These are phyloP conservation scores for Hormiphora californensis DNA, from an alignment of 37 sponge, comb jelly and placozoan genomes.

Conservation along the genomic window DNA sequence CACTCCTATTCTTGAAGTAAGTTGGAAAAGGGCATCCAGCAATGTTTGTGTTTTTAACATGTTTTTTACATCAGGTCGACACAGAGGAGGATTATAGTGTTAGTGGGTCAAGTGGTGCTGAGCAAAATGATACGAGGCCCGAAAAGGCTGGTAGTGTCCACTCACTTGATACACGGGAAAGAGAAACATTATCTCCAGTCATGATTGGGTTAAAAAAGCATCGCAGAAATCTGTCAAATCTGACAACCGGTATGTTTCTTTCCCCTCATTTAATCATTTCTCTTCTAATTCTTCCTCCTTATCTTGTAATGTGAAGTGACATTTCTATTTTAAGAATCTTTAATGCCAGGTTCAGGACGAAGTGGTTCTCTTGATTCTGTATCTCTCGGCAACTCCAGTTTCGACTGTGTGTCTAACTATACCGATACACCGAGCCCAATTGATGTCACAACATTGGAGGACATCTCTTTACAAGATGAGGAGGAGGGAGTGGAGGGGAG, in stretches of 20 bases:
- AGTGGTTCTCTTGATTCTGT: conserved; percentile 35
- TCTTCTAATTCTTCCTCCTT: not conserved
- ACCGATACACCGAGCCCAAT: conserved; percentile 2
- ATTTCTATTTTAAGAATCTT: not conserved
- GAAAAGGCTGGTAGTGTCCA: not conserved
- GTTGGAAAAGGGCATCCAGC: too few relatives aligned
- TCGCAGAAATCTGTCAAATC: not conserved
- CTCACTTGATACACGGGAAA: not conserved
- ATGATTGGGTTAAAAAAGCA: not conserved
- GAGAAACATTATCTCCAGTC: not conserved
- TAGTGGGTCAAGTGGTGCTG: not conserved
- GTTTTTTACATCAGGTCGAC: conserved; percentile 7
- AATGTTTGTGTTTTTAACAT: not conserved
- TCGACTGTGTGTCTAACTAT: not conserved
- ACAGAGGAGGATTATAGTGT: not conserved
- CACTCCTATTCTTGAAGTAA: not conserved
- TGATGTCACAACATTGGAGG: not conserved
- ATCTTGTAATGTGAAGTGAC: not conserved
- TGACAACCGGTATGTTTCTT: conserved; percentile 3
- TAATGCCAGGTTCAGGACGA: not conserved
- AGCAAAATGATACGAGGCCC: not conserved
- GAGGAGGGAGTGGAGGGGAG: not conserved
- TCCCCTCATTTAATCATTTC: not conserved
- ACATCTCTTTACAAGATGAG: conserved; percentile 1
- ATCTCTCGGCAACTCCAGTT: conserved; percentile 7